These are phyloP conservation scores for Allolobophora icterica DNA, from an alignment of 2,888 invertebrate species.

Conservation along the genomic window DNA sequence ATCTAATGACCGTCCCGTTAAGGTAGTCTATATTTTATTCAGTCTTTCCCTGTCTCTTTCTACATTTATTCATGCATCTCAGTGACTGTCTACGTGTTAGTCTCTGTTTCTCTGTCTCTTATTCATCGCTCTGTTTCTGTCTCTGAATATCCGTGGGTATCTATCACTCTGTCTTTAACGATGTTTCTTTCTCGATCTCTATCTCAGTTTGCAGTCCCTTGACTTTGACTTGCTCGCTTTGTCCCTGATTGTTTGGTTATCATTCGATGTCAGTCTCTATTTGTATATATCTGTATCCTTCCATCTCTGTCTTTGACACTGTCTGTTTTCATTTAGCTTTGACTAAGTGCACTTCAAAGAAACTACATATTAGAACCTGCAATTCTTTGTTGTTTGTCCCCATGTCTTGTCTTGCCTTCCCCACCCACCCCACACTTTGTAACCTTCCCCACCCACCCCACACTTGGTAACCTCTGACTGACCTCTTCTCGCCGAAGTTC, in stretches of 20 bases:
- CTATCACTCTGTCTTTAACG: background rate
- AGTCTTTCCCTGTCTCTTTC: no score
- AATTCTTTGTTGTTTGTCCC: no score
- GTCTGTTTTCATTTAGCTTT: no score
- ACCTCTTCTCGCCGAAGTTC: constrained; percentile 2
- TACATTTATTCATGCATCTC: no score
- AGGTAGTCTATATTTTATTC: no score
- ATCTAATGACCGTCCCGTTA: no score
- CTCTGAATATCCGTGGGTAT: no score
- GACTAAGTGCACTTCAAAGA: no score
- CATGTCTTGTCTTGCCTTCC: background rate
- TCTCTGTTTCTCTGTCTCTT: no score
- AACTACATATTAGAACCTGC: no score
- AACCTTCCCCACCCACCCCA: background rate
- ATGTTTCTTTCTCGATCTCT: background rate
- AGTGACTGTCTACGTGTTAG: no score
- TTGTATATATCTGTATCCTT: background rate
- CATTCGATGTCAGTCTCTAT: background rate
- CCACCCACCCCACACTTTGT: background rate
- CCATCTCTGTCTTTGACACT: background rate
- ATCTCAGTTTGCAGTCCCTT: background rate
- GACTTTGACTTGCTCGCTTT: background rate
- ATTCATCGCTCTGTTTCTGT: no score
- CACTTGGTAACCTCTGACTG: background rate
- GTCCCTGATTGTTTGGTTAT: background rate